Evolutionary conservation across 2,888 invertebrate genomes (phyloP).

Genomic region (Mythimna lalbum): DNA sequence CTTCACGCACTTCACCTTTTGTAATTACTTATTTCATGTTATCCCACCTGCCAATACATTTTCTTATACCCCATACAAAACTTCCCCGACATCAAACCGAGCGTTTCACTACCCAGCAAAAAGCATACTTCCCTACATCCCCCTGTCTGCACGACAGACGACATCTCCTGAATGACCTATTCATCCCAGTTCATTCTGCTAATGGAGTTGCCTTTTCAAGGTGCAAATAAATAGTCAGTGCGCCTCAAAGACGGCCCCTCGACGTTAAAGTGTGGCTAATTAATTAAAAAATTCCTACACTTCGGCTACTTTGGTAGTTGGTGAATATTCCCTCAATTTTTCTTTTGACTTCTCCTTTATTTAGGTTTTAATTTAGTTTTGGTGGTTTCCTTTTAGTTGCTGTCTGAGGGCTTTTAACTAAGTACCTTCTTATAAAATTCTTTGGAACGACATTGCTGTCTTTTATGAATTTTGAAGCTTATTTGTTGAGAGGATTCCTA

Average conservation of each 20-base stretch:
- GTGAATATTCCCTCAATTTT: slow-evolving; percentile 36
- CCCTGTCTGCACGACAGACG: slow-evolving; percentile 68
- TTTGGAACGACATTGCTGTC: slow-evolving; percentile 13
- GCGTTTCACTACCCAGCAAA: slow-evolving; percentile 30
- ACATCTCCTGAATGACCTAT: slow-evolving; percentile 82
- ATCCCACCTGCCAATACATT: slow-evolving; percentile 32
- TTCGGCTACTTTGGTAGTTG: slow-evolving; percentile 26
- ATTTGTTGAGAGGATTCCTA: slow-evolving; percentile 5
- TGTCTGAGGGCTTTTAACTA: slow-evolving; percentile 29
- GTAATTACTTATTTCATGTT: slow-evolving; percentile 25
- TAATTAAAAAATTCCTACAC: slow-evolving; percentile 76
- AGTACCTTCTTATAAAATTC: slow-evolving; percentile 29
- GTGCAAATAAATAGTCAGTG: slow-evolving; percentile 82
- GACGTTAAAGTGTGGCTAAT: slow-evolving; percentile 76
- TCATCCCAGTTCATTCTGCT: slow-evolving; percentile 86
- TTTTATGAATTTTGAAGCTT: slow-evolving; percentile 22
- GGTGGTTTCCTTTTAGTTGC: slow-evolving; percentile 18
- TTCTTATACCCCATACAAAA: slow-evolving; percentile 30
- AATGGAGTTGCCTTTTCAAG: slow-evolving; percentile 88
- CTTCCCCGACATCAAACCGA: slow-evolving; percentile 27
- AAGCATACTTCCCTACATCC: slow-evolving; percentile 39
- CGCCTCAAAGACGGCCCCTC: slow-evolving; percentile 70
- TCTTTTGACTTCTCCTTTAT: slow-evolving; percentile 29
- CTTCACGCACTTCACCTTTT: neutral
- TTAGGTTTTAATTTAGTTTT: slow-evolving; percentile 46